A percentile compares a stretch with the other conserved stretches of the same genome.
Conservation (phyloP, 2,113 vertebrate genomes). For the Mus spicilegus region DNA sequence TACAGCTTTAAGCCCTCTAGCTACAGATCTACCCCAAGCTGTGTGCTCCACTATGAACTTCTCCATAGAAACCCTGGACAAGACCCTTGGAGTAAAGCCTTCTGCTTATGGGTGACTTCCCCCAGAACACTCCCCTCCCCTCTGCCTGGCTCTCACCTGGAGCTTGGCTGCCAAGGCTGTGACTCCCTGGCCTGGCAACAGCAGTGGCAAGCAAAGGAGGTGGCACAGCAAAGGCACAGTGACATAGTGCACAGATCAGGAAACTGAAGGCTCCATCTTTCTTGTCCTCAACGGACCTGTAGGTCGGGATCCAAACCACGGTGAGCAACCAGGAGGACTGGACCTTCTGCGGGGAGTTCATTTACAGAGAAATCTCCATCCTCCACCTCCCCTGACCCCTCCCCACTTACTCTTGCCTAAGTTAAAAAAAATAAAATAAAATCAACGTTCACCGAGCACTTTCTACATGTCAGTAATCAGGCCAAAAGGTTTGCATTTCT, state of each 20-base stretch:
- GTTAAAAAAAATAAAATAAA: not conserved
- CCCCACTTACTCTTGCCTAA: not conserved
- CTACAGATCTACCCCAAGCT: not conserved
- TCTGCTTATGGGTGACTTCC: too few relatives aligned
- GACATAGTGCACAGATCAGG: not conserved
- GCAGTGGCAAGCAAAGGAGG: not conserved
- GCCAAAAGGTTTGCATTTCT: not conserved
- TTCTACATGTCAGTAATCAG: not conserved
- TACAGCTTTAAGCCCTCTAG: not conserved
- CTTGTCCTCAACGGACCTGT: not conserved
- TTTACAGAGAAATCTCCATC: not conserved
- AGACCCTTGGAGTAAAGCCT: not conserved
- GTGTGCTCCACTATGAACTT: not conserved
- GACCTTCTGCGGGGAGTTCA: accelerated
- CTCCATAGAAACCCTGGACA: not conserved
- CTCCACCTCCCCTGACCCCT: accelerated
- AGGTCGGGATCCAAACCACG: not conserved
- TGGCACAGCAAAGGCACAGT: constrained; percentile 1
- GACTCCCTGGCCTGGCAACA: not conserved
- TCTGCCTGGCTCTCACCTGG: accelerated
- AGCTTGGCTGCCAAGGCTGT: accelerated
- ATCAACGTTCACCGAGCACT: not conserved
- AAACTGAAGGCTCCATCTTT: not conserved
- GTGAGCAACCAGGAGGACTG: not conserved
- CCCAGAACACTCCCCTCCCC: too few relatives aligned